Evolutionary conservation across 92 coral and sea anemone species (phyloP).

Genomic region (Nematostella vectensis): DNA sequence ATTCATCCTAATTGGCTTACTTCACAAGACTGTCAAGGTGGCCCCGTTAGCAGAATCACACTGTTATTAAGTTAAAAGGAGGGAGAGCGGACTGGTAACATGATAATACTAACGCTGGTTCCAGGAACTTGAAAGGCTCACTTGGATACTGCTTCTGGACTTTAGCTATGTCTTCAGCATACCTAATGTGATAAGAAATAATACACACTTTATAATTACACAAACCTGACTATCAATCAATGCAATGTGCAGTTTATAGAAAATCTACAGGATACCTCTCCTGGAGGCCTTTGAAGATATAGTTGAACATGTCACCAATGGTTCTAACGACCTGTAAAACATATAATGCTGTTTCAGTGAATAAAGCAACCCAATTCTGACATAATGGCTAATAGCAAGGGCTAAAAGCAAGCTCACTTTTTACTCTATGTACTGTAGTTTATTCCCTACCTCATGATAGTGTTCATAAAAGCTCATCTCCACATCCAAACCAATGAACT

Average conservation of each 20-base stretch:
- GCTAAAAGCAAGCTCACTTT: too few species aligned
- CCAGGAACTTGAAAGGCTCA: slow-evolving; percentile 94
- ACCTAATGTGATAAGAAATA: slow-evolving; percentile 30
- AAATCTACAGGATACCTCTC: slow-evolving; percentile 28
- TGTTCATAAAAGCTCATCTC: slow-evolving; percentile 96
- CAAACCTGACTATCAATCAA: background rate
- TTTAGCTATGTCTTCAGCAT: slow-evolving; percentile 79
- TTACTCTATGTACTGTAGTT: too few species aligned
- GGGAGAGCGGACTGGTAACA: too few species aligned
- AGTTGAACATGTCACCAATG: slow-evolving; percentile 77
- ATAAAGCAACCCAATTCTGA: too few species aligned
- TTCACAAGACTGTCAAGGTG: too few species aligned
- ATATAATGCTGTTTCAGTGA: too few species aligned
- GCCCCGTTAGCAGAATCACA: too few species aligned
- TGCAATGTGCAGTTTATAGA: background rate
- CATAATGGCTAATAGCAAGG: too few species aligned
- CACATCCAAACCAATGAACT: slow-evolving; percentile 92
- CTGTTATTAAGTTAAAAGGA: too few species aligned
- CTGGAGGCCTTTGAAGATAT: slow-evolving; percentile 86
- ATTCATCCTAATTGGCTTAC: too few species aligned
- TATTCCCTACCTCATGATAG: slow-evolving; percentile 87
- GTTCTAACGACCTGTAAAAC: slow-evolving; percentile 63
- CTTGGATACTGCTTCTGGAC: slow-evolving; percentile 84
- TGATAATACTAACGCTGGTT: slow-evolving; percentile 64
- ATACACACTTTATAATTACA: too few species aligned